Base-by-base conservation (phyloP, 1,140 invertebrate genomes). In the Diabrotica virgifera region DNA sequence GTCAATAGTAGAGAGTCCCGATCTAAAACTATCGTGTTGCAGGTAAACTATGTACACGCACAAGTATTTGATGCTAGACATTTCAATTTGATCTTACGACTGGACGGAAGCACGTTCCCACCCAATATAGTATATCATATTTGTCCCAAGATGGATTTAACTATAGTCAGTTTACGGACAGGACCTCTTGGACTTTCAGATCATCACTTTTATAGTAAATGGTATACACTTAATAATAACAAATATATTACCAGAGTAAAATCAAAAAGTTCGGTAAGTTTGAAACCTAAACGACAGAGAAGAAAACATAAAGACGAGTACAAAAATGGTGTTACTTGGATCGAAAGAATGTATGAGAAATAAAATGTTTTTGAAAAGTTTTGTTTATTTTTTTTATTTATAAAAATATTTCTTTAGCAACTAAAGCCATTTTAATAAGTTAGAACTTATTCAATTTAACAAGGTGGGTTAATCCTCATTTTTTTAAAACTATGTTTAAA, bases 81-180 rank as follows among this genome's bases (percentile, higher is more conserved):
- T 24, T 59, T 52, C 57, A 7, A 12, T 8, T 59, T 71, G 14
- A 59, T 66, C 10, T 66, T 71, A 52, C 60, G 67, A 36, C 62
- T 71, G 40, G 69, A 51, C 11, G 69, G 69, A 9, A 60, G 36
- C 5, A 54, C 12, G 51, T 71, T 71, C 63, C 69, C 69, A 2
- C 69, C 69, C 2, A 46, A 10, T 10, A 71, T 71, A 5, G 61
- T 68, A 11, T 71, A 69, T 36, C 68, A 66, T 46, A 52, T 71
- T 38, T 66, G 63, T 12, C 61, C n/a, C 9, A 51, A 51, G 6
- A 36, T 12, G 11, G 35, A 58, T 36, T 24, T 55, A 36, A 55
- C 5, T 55, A 38, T 14, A 11, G 36, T 50, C 36, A 13, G 6
- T 59, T 38, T 59, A 7, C 12, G 36, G 10, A 38, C 35, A 11